A percentile compares a stretch with the other conserved stretches of the same genome.
Conservation (phyloP, 2,113 vertebrate species). For the Brienomyrus longianalis region DNA sequence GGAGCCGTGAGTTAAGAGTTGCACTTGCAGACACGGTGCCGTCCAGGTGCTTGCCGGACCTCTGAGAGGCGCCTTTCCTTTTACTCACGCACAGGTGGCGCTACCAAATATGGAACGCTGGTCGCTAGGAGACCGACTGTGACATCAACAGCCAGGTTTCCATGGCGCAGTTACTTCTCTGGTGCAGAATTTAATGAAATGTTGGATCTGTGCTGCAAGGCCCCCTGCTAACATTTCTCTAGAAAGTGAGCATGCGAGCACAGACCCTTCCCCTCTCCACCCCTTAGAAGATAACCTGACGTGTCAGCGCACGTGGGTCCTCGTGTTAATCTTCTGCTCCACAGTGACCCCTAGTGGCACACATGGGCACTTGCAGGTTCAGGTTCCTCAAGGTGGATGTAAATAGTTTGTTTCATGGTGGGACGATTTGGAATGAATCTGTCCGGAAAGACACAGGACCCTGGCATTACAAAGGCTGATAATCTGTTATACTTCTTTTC, state of each 20-base stretch:
- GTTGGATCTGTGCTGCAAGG: not conserved
- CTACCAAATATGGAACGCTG: slow-evolving; percentile 3
- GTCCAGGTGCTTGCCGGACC: not conserved
- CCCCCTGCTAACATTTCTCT: not conserved
- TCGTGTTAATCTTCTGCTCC: not conserved
- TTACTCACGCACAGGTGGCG: slow-evolving; percentile 2
- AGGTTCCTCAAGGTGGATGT: not conserved
- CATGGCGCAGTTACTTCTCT: not conserved
- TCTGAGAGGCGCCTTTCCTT: not conserved
- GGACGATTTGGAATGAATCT: not conserved
- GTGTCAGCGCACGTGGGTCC: not conserved
- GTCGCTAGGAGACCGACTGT: slow-evolving; percentile 13
- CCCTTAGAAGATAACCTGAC: not conserved
- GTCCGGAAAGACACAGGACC: not conserved
- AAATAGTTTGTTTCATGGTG: not conserved
- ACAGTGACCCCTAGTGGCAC: not conserved
- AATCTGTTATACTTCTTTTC: not conserved
- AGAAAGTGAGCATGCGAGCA: not conserved
- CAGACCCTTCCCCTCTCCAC: not conserved
- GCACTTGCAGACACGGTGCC: not conserved
- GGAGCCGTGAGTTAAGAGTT: not conserved
- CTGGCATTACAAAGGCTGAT: not conserved
- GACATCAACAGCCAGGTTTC: slow-evolving; percentile 14
- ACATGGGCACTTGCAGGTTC: not conserved
- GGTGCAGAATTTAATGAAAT: slow-evolving; percentile 12